Evolutionary conservation across 2,113 vertebrate genomes (phyloP).

Genomic region (Solenodon paradoxus): DNA sequence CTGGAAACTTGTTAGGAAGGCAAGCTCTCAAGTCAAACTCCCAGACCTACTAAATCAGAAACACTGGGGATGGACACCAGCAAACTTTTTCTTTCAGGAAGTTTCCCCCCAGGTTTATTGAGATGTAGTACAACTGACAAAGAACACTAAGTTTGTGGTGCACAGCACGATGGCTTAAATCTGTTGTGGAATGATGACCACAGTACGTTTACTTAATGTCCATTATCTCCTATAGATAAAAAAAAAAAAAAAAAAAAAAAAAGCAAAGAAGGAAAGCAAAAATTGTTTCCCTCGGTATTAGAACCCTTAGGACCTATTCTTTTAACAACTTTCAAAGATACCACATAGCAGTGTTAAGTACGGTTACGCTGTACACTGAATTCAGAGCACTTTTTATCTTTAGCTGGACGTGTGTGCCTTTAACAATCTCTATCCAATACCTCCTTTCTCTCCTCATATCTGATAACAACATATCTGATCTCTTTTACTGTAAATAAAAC

Average conservation of each 20-base stretch:
- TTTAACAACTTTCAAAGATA: background rate
- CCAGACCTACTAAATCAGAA: background rate
- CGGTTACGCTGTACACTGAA: background rate
- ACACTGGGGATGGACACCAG: background rate
- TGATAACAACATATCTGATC: background rate
- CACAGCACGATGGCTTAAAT: too few relatives aligned
- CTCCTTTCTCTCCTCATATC: background rate
- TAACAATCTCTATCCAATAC: background rate
- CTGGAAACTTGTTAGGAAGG: background rate
- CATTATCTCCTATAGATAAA: too few relatives aligned
- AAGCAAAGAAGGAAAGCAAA: background rate
- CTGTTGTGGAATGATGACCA: too few relatives aligned
- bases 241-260: too few relatives aligned
- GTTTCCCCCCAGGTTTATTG: too few relatives aligned
- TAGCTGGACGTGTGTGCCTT: background rate
- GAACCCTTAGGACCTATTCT: background rate
- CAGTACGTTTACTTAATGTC: too few relatives aligned
- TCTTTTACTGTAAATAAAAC: background rate
- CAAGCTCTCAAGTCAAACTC: background rate
- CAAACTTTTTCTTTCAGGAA: background rate
- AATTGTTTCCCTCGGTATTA: background rate
- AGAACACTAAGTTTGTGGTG: too few relatives aligned
- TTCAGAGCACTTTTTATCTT: background rate
- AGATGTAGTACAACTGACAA: too few relatives aligned
- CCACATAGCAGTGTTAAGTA: background rate